These are phyloP conservation scores for Psilopogon haemacephalus DNA, from an alignment of 2,113 vertebrate species.

Conservation along the genomic window DNA sequence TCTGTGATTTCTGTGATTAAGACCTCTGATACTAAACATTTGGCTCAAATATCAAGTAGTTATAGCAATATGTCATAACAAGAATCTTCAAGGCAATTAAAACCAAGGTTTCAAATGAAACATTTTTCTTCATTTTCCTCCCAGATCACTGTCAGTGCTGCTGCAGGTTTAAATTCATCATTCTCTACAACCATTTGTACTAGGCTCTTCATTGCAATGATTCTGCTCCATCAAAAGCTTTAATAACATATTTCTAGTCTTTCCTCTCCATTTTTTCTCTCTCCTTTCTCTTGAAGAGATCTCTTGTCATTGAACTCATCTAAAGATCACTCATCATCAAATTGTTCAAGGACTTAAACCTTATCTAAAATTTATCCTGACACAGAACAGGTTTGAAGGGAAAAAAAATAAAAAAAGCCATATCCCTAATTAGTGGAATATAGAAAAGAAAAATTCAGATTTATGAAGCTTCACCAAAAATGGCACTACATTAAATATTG, in stretches of 20 bases:
- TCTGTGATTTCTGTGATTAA: neutral
- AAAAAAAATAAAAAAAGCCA: fast-evolving
- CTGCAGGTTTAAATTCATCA: neutral
- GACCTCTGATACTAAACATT: neutral
- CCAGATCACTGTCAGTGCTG: neutral
- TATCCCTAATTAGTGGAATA: neutral
- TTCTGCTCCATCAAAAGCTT: neutral
- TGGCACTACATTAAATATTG: neutral
- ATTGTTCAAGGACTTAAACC: neutral
- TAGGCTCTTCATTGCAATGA: neutral
- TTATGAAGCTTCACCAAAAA: neutral
- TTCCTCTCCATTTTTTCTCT: neutral
- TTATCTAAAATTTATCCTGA: neutral
- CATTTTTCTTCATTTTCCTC: neutral
- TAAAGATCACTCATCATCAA: neutral
- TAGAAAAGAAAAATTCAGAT: neutral
- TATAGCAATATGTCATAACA: neutral
- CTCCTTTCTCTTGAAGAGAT: neutral
- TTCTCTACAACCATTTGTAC: neutral
- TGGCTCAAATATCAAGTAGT: neutral
- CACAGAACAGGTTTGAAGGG: neutral
- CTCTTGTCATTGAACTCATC: neutral
- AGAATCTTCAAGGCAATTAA: neutral
- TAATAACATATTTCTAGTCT: neutral
- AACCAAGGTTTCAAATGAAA: neutral